Evolutionary conservation across 1,140 invertebrate species (phyloP).

Genomic region (Plutomurus gul): DNA sequence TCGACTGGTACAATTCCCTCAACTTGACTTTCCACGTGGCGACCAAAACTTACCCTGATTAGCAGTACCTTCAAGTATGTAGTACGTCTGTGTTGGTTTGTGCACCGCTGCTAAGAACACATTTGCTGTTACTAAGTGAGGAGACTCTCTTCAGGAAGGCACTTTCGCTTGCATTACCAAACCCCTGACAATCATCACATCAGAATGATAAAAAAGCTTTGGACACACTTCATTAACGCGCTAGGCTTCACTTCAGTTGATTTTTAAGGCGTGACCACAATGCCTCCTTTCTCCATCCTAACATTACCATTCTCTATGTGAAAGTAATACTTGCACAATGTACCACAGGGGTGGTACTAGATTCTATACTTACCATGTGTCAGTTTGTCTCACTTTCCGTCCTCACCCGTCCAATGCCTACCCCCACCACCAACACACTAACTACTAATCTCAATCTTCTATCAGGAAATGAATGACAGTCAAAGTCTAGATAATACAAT

Average conservation of each 20-base stretch:
- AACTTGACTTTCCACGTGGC: background rate
- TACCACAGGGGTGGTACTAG: no score
- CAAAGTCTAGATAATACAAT: background rate
- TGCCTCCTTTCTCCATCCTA: background rate
- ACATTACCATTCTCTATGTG: background rate
- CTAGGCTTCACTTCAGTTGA: slow-evolving; percentile 9
- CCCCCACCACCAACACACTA: background rate
- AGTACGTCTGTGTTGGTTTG: background rate
- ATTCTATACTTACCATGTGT: no score
- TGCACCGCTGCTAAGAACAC: no score
- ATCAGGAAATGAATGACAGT: slow-evolving; percentile 8
- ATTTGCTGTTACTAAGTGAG: background rate
- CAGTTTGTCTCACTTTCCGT: no score
- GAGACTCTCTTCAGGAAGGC: no score
- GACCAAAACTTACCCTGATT: slow-evolving; percentile 2
- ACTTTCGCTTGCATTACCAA: background rate
- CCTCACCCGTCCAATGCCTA: background rate
- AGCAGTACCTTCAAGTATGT: background rate
- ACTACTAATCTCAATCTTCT: slow-evolving; percentile 4
- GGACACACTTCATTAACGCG: background rate
- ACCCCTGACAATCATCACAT: slow-evolving; percentile 17
- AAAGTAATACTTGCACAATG: no score
- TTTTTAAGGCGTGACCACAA: slow-evolving; percentile 1
- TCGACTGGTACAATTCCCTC: background rate
- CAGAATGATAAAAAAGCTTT: slow-evolving; percentile 7